phyloP scores from a whole-genome alignment of 1,140 invertebrate species.

The Halotydeus destructor region DNA sequence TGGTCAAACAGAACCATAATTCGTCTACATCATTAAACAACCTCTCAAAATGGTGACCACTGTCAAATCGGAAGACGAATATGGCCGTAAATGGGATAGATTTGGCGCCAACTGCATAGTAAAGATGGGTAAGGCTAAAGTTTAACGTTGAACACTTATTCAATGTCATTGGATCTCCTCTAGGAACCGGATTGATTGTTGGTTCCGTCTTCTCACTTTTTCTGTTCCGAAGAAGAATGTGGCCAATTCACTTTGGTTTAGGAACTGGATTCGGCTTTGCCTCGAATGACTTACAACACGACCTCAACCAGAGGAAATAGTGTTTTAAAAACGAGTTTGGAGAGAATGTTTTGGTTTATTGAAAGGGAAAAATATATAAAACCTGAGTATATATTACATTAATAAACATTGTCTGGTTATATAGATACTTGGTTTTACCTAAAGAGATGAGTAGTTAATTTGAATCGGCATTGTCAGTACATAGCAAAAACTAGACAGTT shows the following conservation, averaged over 20 bases:
- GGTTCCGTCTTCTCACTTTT: constrained; percentile 16
- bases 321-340: background rate
- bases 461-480: no score
- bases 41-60: background rate
- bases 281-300: constrained; percentile 11
- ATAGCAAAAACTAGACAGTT: no score
- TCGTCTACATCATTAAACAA: no score
- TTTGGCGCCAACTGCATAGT: constrained; percentile 11
- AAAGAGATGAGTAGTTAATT: no score
- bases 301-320: constrained; percentile 7
- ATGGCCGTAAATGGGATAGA: constrained; percentile 6
- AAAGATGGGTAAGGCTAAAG: constrained; percentile 12
- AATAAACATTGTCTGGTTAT: no score
- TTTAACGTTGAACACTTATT: background rate
- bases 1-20: background rate
- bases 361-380: no score
- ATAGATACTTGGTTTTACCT: no score
- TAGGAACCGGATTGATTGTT: constrained; percentile 11
- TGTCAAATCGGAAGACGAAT: constrained; percentile 9
- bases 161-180: background rate
- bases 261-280: constrained; percentile 16
- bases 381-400: no score
- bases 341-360: no score
- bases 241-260: constrained; percentile 16
- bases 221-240: constrained; percentile 14